Conservation (phyloP, 2,888 invertebrate species). For the Eupithecia tripunctaria region DNA sequence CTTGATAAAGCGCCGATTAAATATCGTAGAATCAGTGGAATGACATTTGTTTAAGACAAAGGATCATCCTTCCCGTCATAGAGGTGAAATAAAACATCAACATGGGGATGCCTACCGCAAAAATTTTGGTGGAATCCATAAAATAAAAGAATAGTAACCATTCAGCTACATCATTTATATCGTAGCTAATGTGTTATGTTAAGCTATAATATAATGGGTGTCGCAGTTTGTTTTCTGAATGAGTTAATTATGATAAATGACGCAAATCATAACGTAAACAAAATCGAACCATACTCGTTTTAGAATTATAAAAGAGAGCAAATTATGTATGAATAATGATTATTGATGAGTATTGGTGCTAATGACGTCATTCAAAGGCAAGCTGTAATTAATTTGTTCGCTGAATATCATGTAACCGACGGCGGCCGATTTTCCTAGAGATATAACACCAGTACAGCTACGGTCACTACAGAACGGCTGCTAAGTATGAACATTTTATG, state of each 20-base stretch:
- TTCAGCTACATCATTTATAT: neutral
- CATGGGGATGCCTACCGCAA: neutral
- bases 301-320: conserved; percentile 11
- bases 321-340: conserved; percentile 58
- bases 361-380: conserved; percentile 51
- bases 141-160: neutral
- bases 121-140: neutral
- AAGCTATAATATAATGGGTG: no score
- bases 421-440: conserved; percentile 11
- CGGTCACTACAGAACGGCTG: neutral
- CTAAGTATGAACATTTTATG: neutral
- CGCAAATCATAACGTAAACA: conserved; percentile 23
- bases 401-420: conserved; percentile 20
- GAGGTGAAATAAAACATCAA: neutral
- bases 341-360: conserved; percentile 53
- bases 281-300: conserved; percentile 19
- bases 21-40: neutral
- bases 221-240: neutral
- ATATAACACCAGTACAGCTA: neutral
- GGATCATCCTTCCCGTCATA: neutral
- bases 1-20: neutral
- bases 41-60: neutral
- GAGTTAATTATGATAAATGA: neutral
- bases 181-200: neutral
- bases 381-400: conserved; percentile 26